Conservation (phyloP, 2,888 invertebrate species). For the Chloroclystis v-ata region DNA sequence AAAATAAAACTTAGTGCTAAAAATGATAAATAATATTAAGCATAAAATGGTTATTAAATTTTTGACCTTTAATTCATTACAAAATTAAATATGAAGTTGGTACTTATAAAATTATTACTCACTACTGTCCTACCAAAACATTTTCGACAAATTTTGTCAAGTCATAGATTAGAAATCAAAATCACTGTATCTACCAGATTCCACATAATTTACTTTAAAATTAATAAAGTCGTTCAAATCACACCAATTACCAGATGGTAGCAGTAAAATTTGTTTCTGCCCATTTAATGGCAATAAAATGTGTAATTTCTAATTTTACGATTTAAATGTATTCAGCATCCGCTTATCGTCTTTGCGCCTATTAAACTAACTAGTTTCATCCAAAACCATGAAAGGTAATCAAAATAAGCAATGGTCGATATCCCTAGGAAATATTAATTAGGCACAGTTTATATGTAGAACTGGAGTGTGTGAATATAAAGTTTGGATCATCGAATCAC, state of each 20-base stretch:
- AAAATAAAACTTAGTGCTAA: too few relatives aligned
- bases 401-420: conserved; percentile 24
- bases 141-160: too few relatives aligned
- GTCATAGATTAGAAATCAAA: too few relatives aligned
- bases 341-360: conserved; percentile 21
- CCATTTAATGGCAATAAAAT: neutral
- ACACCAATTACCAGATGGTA: neutral
- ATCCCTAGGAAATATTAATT: conserved; percentile 30
- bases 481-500: conserved; percentile 27
- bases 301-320: conserved; percentile 13
- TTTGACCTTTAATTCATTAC: too few relatives aligned
- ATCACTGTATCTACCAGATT: too few relatives aligned
- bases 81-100: too few relatives aligned
- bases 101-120: too few relatives aligned
- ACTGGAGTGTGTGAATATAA: conserved; percentile 30
- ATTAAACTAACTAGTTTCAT: conserved; percentile 25
- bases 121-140: too few relatives aligned
- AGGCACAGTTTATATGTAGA: conserved; percentile 22
- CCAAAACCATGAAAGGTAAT: conserved; percentile 19
- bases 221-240: too few relatives aligned
- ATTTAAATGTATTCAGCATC: conserved; percentile 20
- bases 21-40: too few relatives aligned
- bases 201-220: too few relatives aligned
- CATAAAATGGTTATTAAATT: too few relatives aligned
- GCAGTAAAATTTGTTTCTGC: conserved; percentile 6